A percentile compares a stretch with the other conserved stretches of the same genome.
Evolutionary conservation across 2,797 vertebrate genomes (phyloP).

Genomic region (Sebastes cheni): DNA sequence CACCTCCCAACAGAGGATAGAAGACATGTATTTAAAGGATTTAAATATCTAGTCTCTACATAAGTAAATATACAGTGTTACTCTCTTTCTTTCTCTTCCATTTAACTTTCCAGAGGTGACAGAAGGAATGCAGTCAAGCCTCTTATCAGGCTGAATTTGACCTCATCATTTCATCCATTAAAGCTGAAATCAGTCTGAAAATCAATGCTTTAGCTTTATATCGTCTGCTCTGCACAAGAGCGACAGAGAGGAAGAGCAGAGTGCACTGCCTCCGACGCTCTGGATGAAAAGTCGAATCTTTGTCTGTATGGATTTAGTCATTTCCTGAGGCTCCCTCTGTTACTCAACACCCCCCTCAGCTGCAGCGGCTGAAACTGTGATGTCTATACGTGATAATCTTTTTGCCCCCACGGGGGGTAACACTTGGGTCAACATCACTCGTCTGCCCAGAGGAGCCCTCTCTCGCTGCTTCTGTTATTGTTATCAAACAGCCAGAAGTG

Average conservation of each 20-base stretch:
- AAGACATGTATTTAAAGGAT: not conserved
- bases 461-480: constrained; percentile 30
- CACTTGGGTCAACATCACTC: constrained; percentile 51
- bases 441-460: constrained; percentile 11
- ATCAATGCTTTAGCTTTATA: constrained; percentile 32
- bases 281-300: constrained; percentile 40
- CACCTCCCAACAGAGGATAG: not conserved
- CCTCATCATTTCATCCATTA: constrained; percentile 50
- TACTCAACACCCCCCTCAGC: constrained; percentile 38
- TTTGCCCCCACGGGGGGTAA: constrained; percentile 32
- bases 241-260: not conserved
- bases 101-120: constrained; percentile 7
- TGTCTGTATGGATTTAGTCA: constrained; percentile 44
- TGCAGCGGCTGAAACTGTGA: constrained; percentile 21
- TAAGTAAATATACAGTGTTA: not conserved
- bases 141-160: constrained; percentile 24
- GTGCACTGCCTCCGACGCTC: not conserved
- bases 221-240: constrained; percentile 10
- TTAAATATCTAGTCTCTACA: not conserved
- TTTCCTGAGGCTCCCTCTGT: constrained; percentile 41
- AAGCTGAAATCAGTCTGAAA: constrained; percentile 54
- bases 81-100: not conserved
- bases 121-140: constrained; percentile 2
- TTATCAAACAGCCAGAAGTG: constrained; percentile 48
- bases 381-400: constrained; percentile 49